Conservation (phyloP, 2,888 invertebrate genomes). For the Netelia inedita region DNA sequence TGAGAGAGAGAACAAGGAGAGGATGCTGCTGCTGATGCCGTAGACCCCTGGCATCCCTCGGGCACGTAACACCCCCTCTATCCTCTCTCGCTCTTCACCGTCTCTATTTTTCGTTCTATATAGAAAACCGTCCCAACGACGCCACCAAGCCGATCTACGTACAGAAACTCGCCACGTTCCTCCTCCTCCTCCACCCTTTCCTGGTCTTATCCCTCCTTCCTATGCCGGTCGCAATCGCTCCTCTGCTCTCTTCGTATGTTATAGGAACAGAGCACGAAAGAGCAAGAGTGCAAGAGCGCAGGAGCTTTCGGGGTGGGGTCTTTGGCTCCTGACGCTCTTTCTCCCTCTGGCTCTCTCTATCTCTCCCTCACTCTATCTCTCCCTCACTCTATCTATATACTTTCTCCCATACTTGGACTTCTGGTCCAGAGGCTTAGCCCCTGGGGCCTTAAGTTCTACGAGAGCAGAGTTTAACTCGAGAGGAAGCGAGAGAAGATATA, state of each 20-base stretch:
- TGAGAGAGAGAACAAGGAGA: slow-evolving; percentile 21
- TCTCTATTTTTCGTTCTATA: slow-evolving; percentile 13
- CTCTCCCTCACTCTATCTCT: neutral
- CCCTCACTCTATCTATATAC: slow-evolving; percentile 9
- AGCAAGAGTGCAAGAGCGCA: slow-evolving; percentile 60
- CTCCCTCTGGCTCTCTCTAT: neutral
- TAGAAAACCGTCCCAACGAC: slow-evolving; percentile 39
- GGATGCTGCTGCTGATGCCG: slow-evolving; percentile 55
- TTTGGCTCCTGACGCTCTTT: neutral
- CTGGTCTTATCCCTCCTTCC: slow-evolving; percentile 16
- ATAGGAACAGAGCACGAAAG: slow-evolving; percentile 37
- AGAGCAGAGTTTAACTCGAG: slow-evolving; percentile 49
- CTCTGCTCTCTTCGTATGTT: neutral
- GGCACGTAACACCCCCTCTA: slow-evolving; percentile 32
- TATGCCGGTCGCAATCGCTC: slow-evolving; percentile 1
- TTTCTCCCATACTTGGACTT: slow-evolving; percentile 63
- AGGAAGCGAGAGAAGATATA: slow-evolving; percentile 12
- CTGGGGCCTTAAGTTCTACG: slow-evolving; percentile 64
- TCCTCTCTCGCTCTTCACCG: slow-evolving; percentile 46
- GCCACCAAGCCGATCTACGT: slow-evolving; percentile 57
- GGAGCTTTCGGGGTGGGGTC: slow-evolving; percentile 44
- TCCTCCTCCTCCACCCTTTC: slow-evolving; percentile 13
- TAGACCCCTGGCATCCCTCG: slow-evolving; percentile 52
- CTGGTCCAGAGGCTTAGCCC: slow-evolving; percentile 66
- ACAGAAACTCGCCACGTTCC: slow-evolving; percentile 26